Base-by-base conservation (phyloP, 1,140 invertebrate genomes). In the Drosophila ananassae region DNA sequence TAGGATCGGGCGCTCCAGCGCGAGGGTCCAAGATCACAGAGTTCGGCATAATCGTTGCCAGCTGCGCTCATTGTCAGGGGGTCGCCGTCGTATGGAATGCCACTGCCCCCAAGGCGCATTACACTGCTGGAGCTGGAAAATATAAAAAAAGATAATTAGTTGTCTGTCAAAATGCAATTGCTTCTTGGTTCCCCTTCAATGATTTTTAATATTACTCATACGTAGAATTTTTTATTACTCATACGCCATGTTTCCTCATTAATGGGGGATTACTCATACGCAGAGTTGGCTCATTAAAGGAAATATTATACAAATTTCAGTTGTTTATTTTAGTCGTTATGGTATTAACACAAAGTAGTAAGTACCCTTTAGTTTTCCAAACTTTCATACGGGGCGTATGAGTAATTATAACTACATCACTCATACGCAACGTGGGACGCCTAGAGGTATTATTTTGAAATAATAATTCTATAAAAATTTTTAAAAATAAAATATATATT, bases 21-120 rank as follows among this genome's bases (percentile, higher is more conserved):
- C 79, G 90, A 89, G 74, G 89, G 91, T 85, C 91, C 91, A 87
- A 92, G 84, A 84, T 92, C 91, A 81, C 91, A 92, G 81, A 92
- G 80, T 92, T 92, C 91, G 72, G 91, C 91, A 91, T 92, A 92
- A 62, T 92, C 91, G 73, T 92, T 92, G 73, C 91, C 91, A 89
- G 90, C 90, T 89, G 91, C 87, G 90, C 91, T 91, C 91, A 92
- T 92, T 90, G 90, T 91, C 84, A 89, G 90, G 91, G 91, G 91
- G 90, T 92, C 91, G 77, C 90, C 90, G 90, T 91, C 90, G 90
- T 89, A 91, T 91, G 90, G 90, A 87, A 91, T 83, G 67, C 89
- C 91, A 80, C 91, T 91, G 55, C 91, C 91, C 89, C 89, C 89
- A 90, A 92, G 91, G 90, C 91, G 91, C 91, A 92, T 92, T 89